Evolutionary conservation across 1,140 invertebrate species (phyloP).

Genomic region (Magallana gigas): DNA sequence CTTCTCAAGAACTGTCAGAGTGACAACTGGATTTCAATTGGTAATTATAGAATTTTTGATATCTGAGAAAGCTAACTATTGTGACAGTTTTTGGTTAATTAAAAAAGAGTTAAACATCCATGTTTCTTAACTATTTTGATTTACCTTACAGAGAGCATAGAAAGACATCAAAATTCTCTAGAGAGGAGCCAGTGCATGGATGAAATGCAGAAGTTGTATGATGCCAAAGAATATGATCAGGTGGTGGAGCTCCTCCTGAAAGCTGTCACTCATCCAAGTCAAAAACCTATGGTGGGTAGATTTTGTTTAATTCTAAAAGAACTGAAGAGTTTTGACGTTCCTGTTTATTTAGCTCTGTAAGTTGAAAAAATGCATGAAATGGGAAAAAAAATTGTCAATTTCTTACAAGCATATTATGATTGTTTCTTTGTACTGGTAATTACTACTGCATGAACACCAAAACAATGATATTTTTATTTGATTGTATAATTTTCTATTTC

Average conservation of each 20-base stretch:
- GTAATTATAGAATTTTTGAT: background rate
- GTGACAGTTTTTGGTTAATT: too few species aligned
- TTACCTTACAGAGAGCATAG: constrained; percentile 62
- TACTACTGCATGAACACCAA: too few species aligned
- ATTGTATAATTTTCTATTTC: background rate
- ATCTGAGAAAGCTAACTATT: too few species aligned
- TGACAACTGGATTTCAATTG: constrained; percentile 44
- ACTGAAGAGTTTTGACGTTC: too few species aligned
- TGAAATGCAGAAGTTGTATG: constrained; percentile 77
- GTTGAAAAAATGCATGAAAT: too few species aligned
- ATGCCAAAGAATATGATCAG: constrained; percentile 73
- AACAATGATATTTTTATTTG: too few species aligned
- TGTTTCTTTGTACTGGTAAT: too few species aligned
- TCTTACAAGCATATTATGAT: too few species aligned
- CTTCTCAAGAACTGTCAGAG: constrained; percentile 56
- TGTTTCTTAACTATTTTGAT: background rate
- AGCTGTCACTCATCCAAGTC: constrained; percentile 66
- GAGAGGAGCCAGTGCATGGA: constrained; percentile 78
- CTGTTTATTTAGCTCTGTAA: too few species aligned
- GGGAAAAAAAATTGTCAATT: too few species aligned
- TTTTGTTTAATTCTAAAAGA: background rate
- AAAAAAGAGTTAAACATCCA: too few species aligned
- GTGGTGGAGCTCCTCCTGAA: constrained; percentile 77
- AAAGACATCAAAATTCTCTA: constrained; percentile 73
- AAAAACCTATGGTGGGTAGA: constrained; percentile 39